Evolutionary conservation across 2,888 invertebrate genomes (phyloP), one percentile per base, ranked within the genome.

Genomic region (Hybos culiciformis): DNA sequence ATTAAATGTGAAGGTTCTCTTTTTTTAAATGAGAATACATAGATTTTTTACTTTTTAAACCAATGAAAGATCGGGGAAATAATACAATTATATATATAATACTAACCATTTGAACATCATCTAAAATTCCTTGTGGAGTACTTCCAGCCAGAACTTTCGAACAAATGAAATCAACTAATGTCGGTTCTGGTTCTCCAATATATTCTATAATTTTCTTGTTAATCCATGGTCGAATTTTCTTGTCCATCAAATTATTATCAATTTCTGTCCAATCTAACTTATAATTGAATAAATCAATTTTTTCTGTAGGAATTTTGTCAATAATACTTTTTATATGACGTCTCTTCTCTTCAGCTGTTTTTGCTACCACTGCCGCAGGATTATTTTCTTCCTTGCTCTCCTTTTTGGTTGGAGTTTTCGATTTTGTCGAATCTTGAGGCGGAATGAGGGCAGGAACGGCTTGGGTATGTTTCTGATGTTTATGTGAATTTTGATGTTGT

Each of bases 151-250:
- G 74, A 52, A 99, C 90, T 73, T 97, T 97, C 58, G 93, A 91
- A 70, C 96, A 97, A 62, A 99, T 97, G 70, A 98, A 98, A 71
- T 97, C 96, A n/a, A 96, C 93, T 42, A 98, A 71, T 12, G 94
- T 92, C 23, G 91, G 90, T 67, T 98, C 98, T 15, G 97, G 97
- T 69, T 99, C 98, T 29, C 98, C 97, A 61, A 99, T 96, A 69
- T 97, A 98, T 70, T 98, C 97, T 50, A 94, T 86, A 45, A 99
- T 96, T 72, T 99, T 99, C 71, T 97, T 99, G 70, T 94, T 94
- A 56, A 99, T 94, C 98, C 98, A 99, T 37, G 98, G 97, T 50
- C 92, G 80, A 62, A 99, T 94, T 65, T 96, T 82, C 63, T 85
- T 85, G 64, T 96, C 93, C 90, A 97, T 94, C 54, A 84, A 69